A percentile compares a stretch with the other conserved stretches of the same genome.
phyloP scores from a whole-genome alignment of 2,888 invertebrate species.

The Hydropsyche betteni region DNA sequence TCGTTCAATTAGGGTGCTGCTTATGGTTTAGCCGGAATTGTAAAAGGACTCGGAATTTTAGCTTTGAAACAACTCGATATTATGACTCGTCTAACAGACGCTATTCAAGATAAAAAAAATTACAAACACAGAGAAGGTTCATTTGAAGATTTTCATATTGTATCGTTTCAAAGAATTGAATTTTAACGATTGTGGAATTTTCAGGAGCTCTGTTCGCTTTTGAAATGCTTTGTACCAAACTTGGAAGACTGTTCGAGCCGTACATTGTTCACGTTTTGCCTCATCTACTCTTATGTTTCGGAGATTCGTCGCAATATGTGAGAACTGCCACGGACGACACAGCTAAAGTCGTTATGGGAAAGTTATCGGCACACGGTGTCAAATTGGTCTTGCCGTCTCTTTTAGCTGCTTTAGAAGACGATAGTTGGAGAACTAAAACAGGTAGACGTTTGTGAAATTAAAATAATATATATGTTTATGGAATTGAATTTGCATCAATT shows the following conservation, averaged over 20 bases:
- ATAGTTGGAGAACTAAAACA: conserved; percentile 98
- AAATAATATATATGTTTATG: conserved; percentile 17
- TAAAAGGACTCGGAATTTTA: conserved; percentile 96
- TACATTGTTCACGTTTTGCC: conserved; percentile 98
- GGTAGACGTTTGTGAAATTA: conserved; percentile 62
- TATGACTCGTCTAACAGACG: conserved; percentile 91
- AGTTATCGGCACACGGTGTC: conserved; percentile 95
- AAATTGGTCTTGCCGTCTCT: conserved; percentile 95
- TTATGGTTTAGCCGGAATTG: conserved; percentile 94
- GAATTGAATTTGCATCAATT: conserved; percentile 12
- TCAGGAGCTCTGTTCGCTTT: conserved; percentile 93
- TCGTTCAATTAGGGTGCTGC: conserved; percentile 85
- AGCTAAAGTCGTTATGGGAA: conserved; percentile 93
- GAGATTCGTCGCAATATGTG: conserved; percentile 95
- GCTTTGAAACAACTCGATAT: conserved; percentile 95
- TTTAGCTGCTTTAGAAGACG: conserved; percentile 92
- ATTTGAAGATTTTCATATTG: background rate
- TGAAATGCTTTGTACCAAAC: conserved; percentile 94
- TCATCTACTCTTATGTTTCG: conserved; percentile 93
- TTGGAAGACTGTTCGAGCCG: conserved; percentile 97
- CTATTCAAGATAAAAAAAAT: conserved; percentile 97
- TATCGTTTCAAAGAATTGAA: background rate
- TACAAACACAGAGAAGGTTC: conserved; percentile 89
- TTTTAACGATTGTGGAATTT: background rate
- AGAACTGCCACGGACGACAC: conserved; percentile 96